Evolutionary conservation across 2,888 invertebrate species (phyloP).

Genomic region (Callosobruchus maculatus): DNA sequence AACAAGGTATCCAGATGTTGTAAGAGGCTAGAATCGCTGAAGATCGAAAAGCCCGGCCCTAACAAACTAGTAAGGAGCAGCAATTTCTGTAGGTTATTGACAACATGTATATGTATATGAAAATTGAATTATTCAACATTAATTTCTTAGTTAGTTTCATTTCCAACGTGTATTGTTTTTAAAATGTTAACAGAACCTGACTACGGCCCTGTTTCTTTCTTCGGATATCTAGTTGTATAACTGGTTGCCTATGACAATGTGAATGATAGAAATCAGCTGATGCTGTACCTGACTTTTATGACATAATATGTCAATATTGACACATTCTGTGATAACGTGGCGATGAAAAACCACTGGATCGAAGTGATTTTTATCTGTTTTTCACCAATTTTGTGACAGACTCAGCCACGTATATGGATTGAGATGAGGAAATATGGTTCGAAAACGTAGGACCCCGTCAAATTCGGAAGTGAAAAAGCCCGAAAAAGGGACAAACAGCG

Average conservation of each 20-base stretch:
- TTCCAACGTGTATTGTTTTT: too few species aligned
- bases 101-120: too few species aligned
- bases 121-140: too few species aligned
- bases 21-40: slow-evolving; percentile 20
- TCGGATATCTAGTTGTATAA: too few species aligned
- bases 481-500: slow-evolving; percentile 37
- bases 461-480: slow-evolving; percentile 11
- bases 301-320: not conserved
- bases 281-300: not conserved
- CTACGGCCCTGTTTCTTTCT: too few species aligned
- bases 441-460: slow-evolving; percentile 18
- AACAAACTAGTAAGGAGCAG: slow-evolving; percentile 17
- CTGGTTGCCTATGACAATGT: not conserved
- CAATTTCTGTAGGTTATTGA: slow-evolving; percentile 22
- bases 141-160: too few species aligned
- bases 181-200: too few species aligned
- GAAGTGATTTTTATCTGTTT: not conserved
- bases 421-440: slow-evolving; percentile 14
- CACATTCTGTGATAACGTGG: not conserved
- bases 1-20: slow-evolving; percentile 19
- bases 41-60: slow-evolving; percentile 18
- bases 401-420: not conserved
- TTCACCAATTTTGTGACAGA: not conserved
- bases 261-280: not conserved
- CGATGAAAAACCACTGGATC: not conserved